A percentile compares a stretch with the other conserved stretches of the same genome.
phyloP scores from a whole-genome alignment of 2,797 vertebrate species.

The Microctenopoma steveboyesi region DNA sequence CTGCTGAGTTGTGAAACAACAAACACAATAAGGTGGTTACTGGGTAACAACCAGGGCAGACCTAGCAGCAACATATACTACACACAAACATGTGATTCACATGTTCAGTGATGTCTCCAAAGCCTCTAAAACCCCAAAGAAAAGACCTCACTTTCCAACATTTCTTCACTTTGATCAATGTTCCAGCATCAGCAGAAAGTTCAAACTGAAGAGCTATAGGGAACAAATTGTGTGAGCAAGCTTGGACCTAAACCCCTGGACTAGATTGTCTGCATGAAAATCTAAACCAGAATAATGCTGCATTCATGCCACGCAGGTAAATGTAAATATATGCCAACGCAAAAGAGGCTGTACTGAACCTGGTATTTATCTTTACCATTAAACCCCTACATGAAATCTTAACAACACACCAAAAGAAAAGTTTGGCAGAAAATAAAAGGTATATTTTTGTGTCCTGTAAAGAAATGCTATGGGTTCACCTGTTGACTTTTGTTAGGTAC shows the following conservation, averaged over 20 bases:
- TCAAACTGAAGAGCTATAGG: slow-evolving; percentile 26
- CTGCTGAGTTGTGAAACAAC: slow-evolving; percentile 78
- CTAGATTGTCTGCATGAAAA: slow-evolving; percentile 1
- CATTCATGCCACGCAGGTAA: slow-evolving; percentile 13
- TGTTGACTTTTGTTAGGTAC: too few relatives aligned
- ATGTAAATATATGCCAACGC: not conserved
- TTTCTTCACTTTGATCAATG: slow-evolving; percentile 1
- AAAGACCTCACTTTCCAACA: slow-evolving; percentile 8
- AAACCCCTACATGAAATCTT: too few relatives aligned
- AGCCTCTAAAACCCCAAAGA: slow-evolving; percentile 6
- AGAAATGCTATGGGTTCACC: too few relatives aligned
- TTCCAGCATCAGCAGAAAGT: slow-evolving; percentile 21
- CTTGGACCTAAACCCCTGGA: not conserved
- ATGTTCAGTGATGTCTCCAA: not conserved
- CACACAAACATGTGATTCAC: slow-evolving; percentile 12
- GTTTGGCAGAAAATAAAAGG: too few relatives aligned
- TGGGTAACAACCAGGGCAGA: slow-evolving; percentile 49
- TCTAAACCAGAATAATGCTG: slow-evolving; percentile 6
- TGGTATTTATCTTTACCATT: too few relatives aligned
- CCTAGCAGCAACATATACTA: slow-evolving; percentile 45
- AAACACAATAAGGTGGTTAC: slow-evolving; percentile 74
- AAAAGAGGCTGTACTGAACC: not conserved
- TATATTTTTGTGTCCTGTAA: too few relatives aligned
- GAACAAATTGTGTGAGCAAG: slow-evolving; percentile 11
- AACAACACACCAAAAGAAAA: too few relatives aligned